These are phyloP conservation scores for Meloidogyne exigua DNA, from an alignment of 1,140 invertebrate species.

Conservation along the genomic window DNA sequence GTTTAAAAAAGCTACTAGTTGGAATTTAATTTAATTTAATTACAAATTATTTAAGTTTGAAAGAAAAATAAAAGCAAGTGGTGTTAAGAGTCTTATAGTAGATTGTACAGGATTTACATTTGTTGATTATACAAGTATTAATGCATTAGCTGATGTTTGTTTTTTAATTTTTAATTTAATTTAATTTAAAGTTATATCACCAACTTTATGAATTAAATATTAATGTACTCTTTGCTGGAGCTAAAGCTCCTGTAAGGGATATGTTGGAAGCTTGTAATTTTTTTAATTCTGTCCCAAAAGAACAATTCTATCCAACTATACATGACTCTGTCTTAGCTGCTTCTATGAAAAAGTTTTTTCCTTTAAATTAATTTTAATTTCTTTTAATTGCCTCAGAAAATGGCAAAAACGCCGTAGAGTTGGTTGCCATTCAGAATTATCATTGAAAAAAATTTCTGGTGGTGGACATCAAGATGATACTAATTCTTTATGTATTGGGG, in stretches of 20 bases:
- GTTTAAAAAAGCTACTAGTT: neutral
- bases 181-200: conserved; percentile 42
- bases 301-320: conserved; percentile 62
- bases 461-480: neutral
- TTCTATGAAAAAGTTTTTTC: neutral
- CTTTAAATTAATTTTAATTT: neutral
- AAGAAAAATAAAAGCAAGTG: conserved; percentile 15
- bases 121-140: conserved; percentile 51
- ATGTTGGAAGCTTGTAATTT: conserved; percentile 52
- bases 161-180: neutral
- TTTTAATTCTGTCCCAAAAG: conserved; percentile 49
- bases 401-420: neutral
- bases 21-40: neutral
- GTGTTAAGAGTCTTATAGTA: conserved; percentile 46
- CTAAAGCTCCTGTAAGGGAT: conserved; percentile 59
- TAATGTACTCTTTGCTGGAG: conserved; percentile 58
- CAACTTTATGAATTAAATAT: conserved; percentile 43
- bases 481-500: conserved; percentile 1
- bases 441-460: neutral
- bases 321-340: conserved; percentile 55
- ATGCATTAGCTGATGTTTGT: conserved; percentile 47
- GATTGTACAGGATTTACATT: conserved; percentile 60
- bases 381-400: neutral
- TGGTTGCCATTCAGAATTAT: neutral
- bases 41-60: neutral